Evolutionary conservation across 2,888 invertebrate genomes (phyloP).

Genomic region (Gibbula magus): DNA sequence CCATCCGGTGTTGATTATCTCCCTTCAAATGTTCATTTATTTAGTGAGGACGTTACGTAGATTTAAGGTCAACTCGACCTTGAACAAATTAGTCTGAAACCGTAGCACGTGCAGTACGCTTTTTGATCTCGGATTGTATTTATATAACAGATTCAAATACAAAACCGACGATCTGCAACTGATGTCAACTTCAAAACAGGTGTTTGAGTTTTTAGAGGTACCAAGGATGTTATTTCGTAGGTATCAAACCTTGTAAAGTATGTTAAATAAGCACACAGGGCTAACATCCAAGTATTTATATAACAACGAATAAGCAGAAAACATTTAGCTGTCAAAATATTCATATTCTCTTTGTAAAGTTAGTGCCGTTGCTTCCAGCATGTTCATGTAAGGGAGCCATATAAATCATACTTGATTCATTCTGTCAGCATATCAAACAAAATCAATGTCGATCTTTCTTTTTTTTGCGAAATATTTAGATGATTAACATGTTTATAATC

Average conservation of each 20-base stretch:
- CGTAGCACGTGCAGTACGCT: neutral
- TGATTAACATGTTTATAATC: no score
- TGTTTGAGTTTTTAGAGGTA: neutral
- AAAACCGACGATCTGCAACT: neutral
- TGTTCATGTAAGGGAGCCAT: no score
- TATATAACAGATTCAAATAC: neutral
- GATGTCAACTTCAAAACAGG: constrained; percentile 2
- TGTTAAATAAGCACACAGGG: neutral
- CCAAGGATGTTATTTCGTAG: neutral
- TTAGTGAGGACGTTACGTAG: neutral
- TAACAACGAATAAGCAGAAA: neutral
- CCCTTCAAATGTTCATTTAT: neutral
- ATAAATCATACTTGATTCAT: no score
- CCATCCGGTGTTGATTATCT: constrained; percentile 10
- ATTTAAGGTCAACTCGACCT: neutral
- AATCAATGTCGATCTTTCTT: no score
- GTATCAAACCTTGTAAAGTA: neutral
- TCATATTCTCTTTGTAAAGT: no score
- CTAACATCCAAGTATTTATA: neutral
- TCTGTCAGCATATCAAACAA: no score
- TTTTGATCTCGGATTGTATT: neutral
- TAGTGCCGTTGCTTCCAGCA: no score
- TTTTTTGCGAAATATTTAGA: no score
- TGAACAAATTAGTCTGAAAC: neutral
- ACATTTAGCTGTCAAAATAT: neutral